Evolutionary conservation across 2,113 vertebrate species (phyloP).

Genomic region (Agapornis roseicollis): DNA sequence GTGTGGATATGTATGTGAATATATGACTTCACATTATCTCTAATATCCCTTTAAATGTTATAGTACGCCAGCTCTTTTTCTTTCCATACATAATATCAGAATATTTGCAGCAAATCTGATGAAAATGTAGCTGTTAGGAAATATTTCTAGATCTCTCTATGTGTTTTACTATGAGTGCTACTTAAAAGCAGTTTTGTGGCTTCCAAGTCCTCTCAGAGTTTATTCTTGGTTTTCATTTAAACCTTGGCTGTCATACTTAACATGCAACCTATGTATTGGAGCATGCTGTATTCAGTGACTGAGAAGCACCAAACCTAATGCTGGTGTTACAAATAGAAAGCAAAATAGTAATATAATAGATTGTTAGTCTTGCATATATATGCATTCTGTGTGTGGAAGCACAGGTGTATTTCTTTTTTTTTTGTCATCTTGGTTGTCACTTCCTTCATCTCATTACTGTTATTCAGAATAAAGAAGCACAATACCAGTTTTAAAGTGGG

Average conservation of each 20-base stretch:
- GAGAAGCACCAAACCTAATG: neutral
- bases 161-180: neutral
- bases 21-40: neutral
- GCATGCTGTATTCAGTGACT: neutral
- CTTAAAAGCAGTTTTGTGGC: neutral
- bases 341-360: neutral
- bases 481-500: neutral
- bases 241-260: neutral
- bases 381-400: neutral
- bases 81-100: neutral
- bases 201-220: neutral
- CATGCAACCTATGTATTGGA: neutral
- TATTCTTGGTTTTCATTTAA: neutral
- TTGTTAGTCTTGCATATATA: neutral
- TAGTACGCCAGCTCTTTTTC: neutral
- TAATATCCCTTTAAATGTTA: neutral
- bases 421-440: neutral
- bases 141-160: neutral
- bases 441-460: neutral
- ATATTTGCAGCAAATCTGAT: neutral
- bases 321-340: neutral
- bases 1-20: neutral
- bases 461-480: neutral
- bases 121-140: neutral
- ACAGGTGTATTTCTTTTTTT: neutral